Percentiles rank a stretch among this genome's conserved stretches.
These are phyloP conservation scores for Mormyrus proboscirostris DNA, from an alignment of 2,797 vertebrate genomes.

Conservation along the genomic window DNA sequence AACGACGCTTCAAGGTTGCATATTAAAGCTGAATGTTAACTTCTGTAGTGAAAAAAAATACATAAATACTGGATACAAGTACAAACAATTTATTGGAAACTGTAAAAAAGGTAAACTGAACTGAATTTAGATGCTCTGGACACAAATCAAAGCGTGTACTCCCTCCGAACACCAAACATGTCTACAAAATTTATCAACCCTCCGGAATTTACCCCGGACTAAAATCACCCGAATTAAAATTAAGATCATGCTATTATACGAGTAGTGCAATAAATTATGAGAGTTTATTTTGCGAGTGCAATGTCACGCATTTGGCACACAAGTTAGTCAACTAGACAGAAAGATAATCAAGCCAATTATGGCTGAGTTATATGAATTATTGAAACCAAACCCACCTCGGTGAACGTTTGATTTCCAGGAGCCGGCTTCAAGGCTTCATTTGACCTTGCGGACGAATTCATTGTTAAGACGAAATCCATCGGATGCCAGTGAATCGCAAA, in stretches of 20 bases:
- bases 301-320: not conserved
- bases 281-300: not conserved
- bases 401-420: constrained; percentile 26
- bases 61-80: not conserved
- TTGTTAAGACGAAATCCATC: constrained; percentile 26
- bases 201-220: not conserved
- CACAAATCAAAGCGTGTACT: not conserved
- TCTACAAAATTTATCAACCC: not conserved
- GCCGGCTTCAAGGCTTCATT: constrained; percentile 30
- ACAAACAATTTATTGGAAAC: not conserved
- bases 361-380: constrained; percentile 21
- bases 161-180: not conserved
- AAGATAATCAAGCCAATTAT: constrained; percentile 34
- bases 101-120: not conserved
- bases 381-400: constrained; percentile 33
- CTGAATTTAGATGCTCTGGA: not conserved
- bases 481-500: constrained; percentile 2
- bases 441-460: constrained; percentile 62
- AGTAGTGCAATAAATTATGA: not conserved
- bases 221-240: not conserved
- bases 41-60: not conserved
- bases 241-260: not conserved
- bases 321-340: constrained; percentile 9
- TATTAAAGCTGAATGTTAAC: not conserved
- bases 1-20: not conserved